Evolutionary conservation across 2,113 vertebrate genomes (phyloP).

Genomic region (Orthonyx spaldingii): DNA sequence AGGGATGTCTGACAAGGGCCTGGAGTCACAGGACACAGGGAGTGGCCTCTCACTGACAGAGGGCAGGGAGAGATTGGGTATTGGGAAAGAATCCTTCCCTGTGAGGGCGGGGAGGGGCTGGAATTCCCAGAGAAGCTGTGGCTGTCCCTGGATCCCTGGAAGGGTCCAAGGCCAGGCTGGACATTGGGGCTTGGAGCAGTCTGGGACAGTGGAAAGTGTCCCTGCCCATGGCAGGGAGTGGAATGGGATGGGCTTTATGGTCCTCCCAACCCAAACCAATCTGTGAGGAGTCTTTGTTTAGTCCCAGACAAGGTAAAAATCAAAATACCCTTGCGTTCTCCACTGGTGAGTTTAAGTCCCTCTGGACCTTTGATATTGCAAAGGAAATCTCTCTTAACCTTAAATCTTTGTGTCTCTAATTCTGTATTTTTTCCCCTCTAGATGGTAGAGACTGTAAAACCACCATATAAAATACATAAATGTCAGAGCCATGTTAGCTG

Average conservation of each 20-base stretch:
- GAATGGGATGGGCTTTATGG: rapidly evolving
- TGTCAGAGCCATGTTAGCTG: background rate
- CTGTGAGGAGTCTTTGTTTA: background rate
- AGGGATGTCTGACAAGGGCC: background rate
- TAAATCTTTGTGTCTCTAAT: background rate
- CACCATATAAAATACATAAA: background rate
- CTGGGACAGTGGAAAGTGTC: rapidly evolving
- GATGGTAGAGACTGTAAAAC: background rate
- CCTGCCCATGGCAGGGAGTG: background rate
- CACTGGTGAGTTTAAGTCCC: background rate
- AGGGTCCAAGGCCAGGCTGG: background rate
- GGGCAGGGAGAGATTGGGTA: rapidly evolving
- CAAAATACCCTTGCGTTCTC: background rate
- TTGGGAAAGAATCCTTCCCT: background rate
- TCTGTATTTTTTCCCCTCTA: rapidly evolving
- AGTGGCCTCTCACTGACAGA: background rate
- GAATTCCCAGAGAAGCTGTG: background rate
- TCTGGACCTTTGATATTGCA: background rate
- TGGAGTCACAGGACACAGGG: background rate
- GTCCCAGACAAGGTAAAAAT: background rate
- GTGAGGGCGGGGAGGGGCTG: background rate
- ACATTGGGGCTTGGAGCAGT: rapidly evolving
- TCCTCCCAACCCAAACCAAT: background rate
- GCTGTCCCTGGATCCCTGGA: background rate
- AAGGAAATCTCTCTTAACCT: background rate